Base-by-base conservation (phyloP, 1,140 invertebrate species). In the Chelonus insularis region DNA sequence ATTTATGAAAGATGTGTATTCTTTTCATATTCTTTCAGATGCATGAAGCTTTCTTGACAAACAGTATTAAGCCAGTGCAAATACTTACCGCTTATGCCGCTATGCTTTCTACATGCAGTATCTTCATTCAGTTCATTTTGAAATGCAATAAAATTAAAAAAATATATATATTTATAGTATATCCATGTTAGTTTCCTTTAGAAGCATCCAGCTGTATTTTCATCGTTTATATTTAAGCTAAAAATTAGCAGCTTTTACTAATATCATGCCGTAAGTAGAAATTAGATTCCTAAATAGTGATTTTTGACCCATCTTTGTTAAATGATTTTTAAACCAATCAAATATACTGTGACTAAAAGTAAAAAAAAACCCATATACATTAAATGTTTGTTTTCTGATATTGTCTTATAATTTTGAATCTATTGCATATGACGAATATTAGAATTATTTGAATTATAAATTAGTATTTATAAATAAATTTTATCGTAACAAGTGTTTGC, bases 31-130 rank as follows among this genome's bases (percentile, higher is more conserved):
- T 54, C 51, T 62, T 62, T 80, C 78, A 80, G 79, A 80, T 79
- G 76, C 75, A 78, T 79, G 73, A 80, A 71, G 77, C 71, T 79
- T 78, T 76, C 68, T 75, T 74, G 70, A 73, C 70, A 65, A 57
- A 73, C 34, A 11, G 41, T 29, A 71, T 74, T 72, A 73, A 72
- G 73, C 62, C 69, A 73, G 71, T 72, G 63, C 68, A 70, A 12
- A 52, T 34, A 59, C 70, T 75, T 75, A 62, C 68, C 62, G 71
- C 75, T 77, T 80, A 78, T 61, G 72, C 78, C 78, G 77, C 74
- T 81, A 81, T 81, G 78, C 79, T 81, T 81, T 80, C 66, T 63
- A 76, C 69, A 68, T 72, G 71, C 72, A 67, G 66, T 67, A 71
- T 59, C 60, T 50, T 39, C 29, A 58, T 62, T 62, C 14, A 48